Conservation (phyloP, 2,888 invertebrate species). For the Eupithecia insigniata region DNA sequence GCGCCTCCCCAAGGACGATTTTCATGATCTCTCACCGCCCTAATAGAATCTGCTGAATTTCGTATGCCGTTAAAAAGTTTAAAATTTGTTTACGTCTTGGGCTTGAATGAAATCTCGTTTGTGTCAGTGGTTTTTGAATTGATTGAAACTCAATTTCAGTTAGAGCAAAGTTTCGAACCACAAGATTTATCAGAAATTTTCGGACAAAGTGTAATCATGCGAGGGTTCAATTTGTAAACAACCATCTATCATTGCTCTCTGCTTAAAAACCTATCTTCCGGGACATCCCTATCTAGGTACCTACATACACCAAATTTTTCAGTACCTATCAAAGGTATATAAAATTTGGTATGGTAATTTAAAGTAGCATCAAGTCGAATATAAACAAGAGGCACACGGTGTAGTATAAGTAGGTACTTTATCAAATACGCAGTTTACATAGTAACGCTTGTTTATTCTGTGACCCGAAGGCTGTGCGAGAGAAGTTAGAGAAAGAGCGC, state of each 20-base stretch:
- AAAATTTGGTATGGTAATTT: slow-evolving; percentile 82
- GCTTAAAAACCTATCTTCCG: background rate
- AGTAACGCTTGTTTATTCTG: slow-evolving; percentile 31
- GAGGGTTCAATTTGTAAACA: background rate
- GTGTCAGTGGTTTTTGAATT: slow-evolving; percentile 23
- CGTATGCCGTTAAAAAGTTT: slow-evolving; percentile 44
- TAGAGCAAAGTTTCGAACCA: background rate
- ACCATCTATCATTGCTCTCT: background rate
- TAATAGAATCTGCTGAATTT: slow-evolving; percentile 64
- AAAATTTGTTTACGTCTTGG: slow-evolving; percentile 39
- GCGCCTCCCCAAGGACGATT: slow-evolving; percentile 75
- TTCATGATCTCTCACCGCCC: slow-evolving; percentile 63
- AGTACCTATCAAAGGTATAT: slow-evolving; percentile 66
- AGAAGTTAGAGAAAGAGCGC: slow-evolving; percentile 46
- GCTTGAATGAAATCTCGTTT: slow-evolving; percentile 32
- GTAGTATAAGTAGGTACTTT: slow-evolving; percentile 58
- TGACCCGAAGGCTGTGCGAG: slow-evolving; percentile 58
- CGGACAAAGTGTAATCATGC: background rate
- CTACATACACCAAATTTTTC: background rate
- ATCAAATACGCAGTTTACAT: slow-evolving; percentile 73
- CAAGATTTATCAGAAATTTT: background rate
- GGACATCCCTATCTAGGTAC: background rate
- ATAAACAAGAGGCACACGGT: slow-evolving; percentile 80
- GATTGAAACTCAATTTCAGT: background rate
- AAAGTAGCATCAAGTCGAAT: slow-evolving; percentile 79